Evolutionary conservation across 2,797 vertebrate species (phyloP).

Genomic region (Thunnus albacares): DNA sequence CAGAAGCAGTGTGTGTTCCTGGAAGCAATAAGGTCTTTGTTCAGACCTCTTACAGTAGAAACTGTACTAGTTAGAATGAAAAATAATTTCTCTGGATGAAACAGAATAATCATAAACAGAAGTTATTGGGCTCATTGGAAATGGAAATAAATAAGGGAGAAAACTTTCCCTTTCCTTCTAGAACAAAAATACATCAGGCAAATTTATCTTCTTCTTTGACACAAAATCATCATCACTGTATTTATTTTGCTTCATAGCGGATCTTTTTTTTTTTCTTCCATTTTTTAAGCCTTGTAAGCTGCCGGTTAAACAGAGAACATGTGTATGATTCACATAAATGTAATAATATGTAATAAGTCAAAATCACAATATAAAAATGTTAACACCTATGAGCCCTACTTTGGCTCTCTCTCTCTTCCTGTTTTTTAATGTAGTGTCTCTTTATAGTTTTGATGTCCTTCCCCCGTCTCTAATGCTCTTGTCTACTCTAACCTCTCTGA

Average conservation of each 20-base stretch:
- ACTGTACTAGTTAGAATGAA: not conserved
- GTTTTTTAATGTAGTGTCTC: not conserved
- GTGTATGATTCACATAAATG: not conserved
- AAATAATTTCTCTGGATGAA: not conserved
- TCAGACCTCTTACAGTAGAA: not conserved
- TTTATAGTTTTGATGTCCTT: not conserved
- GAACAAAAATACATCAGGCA: too few relatives aligned
- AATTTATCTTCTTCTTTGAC: not conserved
- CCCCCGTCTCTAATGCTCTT: conserved; percentile 19
- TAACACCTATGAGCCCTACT: not conserved
- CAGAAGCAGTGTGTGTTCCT: not conserved
- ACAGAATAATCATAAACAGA: not conserved
- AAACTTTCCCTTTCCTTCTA: not conserved
- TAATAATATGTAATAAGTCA: not conserved
- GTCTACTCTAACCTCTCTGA: conserved; percentile 23
- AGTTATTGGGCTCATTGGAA: not conserved
- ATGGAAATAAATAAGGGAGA: not conserved
- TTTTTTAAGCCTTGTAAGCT: not conserved
- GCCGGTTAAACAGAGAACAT: not conserved
- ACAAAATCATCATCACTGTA: not conserved
- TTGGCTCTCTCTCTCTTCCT: not conserved
- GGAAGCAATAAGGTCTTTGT: not conserved
- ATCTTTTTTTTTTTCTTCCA: not conserved
- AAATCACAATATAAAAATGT: not conserved
- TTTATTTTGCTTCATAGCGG: not conserved